phyloP scores from a whole-genome alignment of 1,140 invertebrate genomes.

The Dinothrombium tinctorium region DNA sequence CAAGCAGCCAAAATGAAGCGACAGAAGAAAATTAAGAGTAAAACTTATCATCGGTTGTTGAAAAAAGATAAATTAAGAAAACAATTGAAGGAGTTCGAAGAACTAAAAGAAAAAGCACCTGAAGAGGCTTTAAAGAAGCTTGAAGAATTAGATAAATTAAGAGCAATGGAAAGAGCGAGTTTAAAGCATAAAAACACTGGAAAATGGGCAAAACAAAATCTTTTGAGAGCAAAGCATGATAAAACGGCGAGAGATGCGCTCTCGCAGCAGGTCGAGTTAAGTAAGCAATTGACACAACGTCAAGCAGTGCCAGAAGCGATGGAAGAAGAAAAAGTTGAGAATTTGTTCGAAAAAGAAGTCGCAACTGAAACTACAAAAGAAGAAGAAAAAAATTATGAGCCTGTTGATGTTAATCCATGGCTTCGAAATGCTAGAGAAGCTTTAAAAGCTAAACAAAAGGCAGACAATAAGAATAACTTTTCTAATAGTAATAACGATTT shows the following conservation, averaged over 20 bases:
- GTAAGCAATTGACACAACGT: slow-evolving; percentile 59
- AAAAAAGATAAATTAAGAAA: slow-evolving; percentile 57
- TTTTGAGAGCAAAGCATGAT: slow-evolving; percentile 70
- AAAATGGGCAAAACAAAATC: slow-evolving; percentile 70
- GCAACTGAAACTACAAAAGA: too few species aligned
- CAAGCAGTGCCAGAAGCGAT: slow-evolving; percentile 21
- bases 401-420: too few species aligned
- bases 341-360: too few species aligned
- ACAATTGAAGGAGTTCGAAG: slow-evolving; percentile 69
- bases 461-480: too few species aligned
- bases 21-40: slow-evolving; percentile 38
- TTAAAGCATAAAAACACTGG: slow-evolving; percentile 76
- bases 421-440: too few species aligned
- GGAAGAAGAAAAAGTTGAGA: background rate
- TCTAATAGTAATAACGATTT: too few species aligned
- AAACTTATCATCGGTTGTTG: slow-evolving; percentile 43
- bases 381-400: too few species aligned
- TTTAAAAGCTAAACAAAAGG: too few species aligned
- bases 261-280: slow-evolving; percentile 56
- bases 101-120: slow-evolving; percentile 60
- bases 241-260: slow-evolving; percentile 61
- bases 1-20: slow-evolving; percentile 29
- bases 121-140: slow-evolving; percentile 64
- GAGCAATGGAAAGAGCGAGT: slow-evolving; percentile 66
- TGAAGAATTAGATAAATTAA: slow-evolving; percentile 50